Percentiles rank a stretch among this genome's conserved stretches.
These are phyloP conservation scores for Clarias laeviceps DNA, from an alignment of 2,797 vertebrate genomes.

Conservation along the genomic window DNA sequence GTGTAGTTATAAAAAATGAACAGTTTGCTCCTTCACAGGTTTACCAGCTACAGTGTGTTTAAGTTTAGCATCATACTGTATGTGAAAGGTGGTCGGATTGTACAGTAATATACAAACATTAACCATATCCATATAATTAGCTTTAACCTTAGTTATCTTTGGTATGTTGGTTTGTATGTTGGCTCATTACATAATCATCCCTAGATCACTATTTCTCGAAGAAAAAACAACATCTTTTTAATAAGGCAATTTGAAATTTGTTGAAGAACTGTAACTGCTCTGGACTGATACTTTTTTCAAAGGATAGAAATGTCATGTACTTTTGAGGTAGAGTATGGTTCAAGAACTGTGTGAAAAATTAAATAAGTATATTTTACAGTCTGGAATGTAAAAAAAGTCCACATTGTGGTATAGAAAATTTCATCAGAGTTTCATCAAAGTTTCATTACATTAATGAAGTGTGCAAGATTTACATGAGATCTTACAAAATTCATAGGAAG, in stretches of 20 bases:
- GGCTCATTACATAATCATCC: not conserved
- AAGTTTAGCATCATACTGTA: not conserved
- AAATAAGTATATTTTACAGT: not conserved
- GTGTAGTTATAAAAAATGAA: constrained; percentile 9
- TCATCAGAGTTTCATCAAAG: too few species aligned
- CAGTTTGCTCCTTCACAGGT: not conserved
- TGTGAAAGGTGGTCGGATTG: not conserved
- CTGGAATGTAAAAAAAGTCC: not conserved
- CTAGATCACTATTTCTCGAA: not conserved
- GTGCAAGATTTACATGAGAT: not conserved
- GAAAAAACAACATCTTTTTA: not conserved
- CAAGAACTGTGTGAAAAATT: not conserved
- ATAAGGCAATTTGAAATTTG: not conserved
- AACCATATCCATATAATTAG: not conserved
- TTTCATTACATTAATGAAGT: not conserved
- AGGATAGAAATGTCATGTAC: not conserved
- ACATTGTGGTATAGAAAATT: not conserved
- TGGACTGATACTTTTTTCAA: not conserved
- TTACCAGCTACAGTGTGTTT: not conserved
- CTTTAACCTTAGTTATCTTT: not conserved
- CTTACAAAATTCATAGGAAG: not conserved
- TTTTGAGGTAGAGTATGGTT: not conserved
- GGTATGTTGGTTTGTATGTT: not conserved
- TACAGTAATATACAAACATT: not conserved
- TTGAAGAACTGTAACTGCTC: not conserved